Conservation (phyloP, 2,797 vertebrate species). For the Thripadectes ignobilis region DNA sequence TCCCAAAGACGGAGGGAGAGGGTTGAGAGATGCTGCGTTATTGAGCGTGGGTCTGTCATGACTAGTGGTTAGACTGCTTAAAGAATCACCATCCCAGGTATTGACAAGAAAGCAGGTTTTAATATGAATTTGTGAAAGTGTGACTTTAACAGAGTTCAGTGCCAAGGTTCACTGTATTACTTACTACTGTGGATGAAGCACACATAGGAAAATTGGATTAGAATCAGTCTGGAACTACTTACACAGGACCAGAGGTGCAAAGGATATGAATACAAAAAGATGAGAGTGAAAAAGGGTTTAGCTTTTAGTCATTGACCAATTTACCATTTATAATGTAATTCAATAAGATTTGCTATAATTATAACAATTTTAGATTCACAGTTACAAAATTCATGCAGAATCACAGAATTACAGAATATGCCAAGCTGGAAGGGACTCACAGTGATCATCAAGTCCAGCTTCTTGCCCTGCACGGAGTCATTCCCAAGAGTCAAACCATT, state of each 20-base stretch:
- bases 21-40: background rate
- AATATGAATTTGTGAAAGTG: background rate
- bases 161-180: background rate
- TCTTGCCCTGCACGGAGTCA: background rate
- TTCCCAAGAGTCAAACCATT: background rate
- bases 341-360: background rate
- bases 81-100: background rate
- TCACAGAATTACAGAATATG: background rate
- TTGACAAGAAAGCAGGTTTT: background rate
- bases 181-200: background rate
- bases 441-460: background rate
- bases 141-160: rapidly evolving
- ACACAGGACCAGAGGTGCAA: background rate
- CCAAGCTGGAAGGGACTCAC: background rate
- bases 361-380: background rate
- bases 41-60: too few relatives aligned
- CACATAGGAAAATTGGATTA: background rate
- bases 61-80: background rate
- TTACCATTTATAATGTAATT: background rate
- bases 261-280: background rate
- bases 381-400: background rate
- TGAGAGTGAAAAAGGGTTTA: background rate
- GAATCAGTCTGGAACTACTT: background rate
- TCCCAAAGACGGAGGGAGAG: background rate
- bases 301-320: background rate